phyloP scores from a whole-genome alignment of 2,113 vertebrate species.

The Petroica traversi region DNA sequence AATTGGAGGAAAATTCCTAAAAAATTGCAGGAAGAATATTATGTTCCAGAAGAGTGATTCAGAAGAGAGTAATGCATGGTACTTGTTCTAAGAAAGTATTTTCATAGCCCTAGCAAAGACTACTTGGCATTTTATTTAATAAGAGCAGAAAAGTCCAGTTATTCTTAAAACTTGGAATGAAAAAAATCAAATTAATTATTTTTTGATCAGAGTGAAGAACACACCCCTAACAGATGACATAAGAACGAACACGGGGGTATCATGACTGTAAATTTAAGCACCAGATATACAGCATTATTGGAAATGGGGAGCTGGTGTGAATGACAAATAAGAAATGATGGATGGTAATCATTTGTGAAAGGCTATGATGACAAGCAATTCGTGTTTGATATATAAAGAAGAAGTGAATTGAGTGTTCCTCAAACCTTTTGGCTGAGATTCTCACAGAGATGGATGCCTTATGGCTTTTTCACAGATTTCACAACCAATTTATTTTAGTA shows the following conservation, averaged over 20 bases:
- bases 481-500: not conserved
- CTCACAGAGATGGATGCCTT: not conserved
- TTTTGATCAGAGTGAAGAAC: not conserved
- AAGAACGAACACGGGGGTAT: not conserved
- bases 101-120: not conserved
- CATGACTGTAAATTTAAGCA: not conserved
- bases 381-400: not conserved
- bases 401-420: not conserved
- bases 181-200: not conserved
- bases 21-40: not conserved
- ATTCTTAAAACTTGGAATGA: not conserved
- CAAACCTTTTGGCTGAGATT: not conserved
- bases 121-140: not conserved
- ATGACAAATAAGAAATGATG: not conserved
- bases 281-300: not conserved
- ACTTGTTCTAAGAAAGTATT: not conserved
- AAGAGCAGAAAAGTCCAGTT: not conserved
- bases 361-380: not conserved
- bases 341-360: not conserved
- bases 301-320: not conserved
- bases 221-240: not conserved
- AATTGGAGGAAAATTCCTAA: not conserved
- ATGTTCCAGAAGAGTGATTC: not conserved
- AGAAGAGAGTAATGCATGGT: not conserved
- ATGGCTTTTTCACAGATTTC: not conserved